These are phyloP conservation scores for Leptinotarsa juncta DNA, from an alignment of 2,888 invertebrate genomes.

Conservation along the genomic window DNA sequence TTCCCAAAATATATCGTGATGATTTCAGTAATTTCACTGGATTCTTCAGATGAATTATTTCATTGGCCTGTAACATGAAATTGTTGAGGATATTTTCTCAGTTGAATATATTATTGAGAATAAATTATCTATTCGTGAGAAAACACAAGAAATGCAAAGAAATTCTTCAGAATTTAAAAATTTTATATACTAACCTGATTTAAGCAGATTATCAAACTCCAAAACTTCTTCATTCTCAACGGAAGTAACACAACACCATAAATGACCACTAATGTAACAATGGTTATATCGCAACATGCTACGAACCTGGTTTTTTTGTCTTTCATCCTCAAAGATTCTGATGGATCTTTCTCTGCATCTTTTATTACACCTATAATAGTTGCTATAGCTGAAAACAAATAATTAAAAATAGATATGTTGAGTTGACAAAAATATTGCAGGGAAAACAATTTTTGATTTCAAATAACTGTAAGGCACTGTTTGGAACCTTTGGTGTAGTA, in stretches of 20 bases:
- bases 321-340: constrained; percentile 50
- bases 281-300: constrained; percentile 47
- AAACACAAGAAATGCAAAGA: neutral
- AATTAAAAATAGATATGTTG: neutral
- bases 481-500: no score
- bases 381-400: constrained; percentile 41
- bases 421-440: no score
- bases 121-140: no score
- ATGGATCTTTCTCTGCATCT: constrained; percentile 49
- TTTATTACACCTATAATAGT: constrained; percentile 46
- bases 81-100: neutral
- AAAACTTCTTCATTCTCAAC: constrained; percentile 47
- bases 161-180: neutral
- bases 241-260: constrained; percentile 48
- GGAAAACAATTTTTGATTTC: no score
- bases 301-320: constrained; percentile 48
- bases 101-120: neutral
- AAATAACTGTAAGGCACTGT: no score
- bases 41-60: constrained; percentile 42
- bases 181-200: constrained; percentile 42
- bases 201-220: constrained; percentile 45
- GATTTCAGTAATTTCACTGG: constrained; percentile 33
- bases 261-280: constrained; percentile 47
- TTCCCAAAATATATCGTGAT: constrained; percentile 41
- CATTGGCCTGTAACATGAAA: constrained; percentile 45